phyloP scores from a whole-genome alignment of 2,797 vertebrate species.

The Micrastur ruficollis region DNA sequence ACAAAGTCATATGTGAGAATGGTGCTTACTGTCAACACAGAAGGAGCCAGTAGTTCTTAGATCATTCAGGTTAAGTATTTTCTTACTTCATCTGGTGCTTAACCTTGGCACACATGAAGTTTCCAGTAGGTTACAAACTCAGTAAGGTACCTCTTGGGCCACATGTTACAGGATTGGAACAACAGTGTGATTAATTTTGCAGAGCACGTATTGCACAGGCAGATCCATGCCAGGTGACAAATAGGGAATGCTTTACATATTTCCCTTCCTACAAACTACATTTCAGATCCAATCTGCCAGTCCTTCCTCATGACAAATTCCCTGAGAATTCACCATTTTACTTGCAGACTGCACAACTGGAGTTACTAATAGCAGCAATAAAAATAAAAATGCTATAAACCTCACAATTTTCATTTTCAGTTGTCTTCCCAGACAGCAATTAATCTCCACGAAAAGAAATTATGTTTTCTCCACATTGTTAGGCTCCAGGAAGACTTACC shows the following conservation, averaged over 20 bases:
- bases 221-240: background rate
- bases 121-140: background rate
- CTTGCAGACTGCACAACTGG: background rate
- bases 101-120: background rate
- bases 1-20: background rate
- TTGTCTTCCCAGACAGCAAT: background rate
- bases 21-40: background rate
- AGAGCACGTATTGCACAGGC: accelerated
- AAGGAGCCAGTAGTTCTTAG: background rate
- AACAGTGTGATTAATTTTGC: background rate
- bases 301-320: background rate
- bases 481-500: background rate
- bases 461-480: background rate
- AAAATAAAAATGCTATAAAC: background rate
- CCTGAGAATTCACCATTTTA: background rate
- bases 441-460: background rate
- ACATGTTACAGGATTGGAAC: background rate
- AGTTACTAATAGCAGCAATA: background rate
- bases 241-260: background rate
- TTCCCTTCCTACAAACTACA: background rate
- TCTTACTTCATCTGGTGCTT: background rate
- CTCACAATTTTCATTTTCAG: background rate
- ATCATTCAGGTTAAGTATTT: background rate
- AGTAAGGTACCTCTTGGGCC: background rate
- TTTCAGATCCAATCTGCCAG: background rate